A percentile compares a stretch with the other conserved stretches of the same genome.
phyloP scores from a whole-genome alignment of 2,888 invertebrate species.

The Gymnosoma rotundatum region DNA sequence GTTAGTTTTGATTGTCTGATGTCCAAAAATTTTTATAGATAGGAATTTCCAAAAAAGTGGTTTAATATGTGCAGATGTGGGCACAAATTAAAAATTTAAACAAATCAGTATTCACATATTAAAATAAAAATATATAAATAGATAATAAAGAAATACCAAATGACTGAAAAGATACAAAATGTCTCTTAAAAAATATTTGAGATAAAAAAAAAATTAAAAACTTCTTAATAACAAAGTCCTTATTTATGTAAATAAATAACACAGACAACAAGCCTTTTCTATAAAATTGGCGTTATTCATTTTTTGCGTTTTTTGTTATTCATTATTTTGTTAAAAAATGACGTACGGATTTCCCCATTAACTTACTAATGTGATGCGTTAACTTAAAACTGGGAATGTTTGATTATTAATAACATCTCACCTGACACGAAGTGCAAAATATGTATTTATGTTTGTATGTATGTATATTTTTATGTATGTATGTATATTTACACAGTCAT shows the following conservation, averaged over 20 bases:
- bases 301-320: slow-evolving; percentile 7
- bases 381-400: slow-evolving; percentile 2
- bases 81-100: slow-evolving; percentile 28
- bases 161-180: slow-evolving; percentile 10
- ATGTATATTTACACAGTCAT: background rate
- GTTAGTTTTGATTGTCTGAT: slow-evolving; percentile 38
- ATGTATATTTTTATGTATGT: background rate
- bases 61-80: slow-evolving; percentile 27
- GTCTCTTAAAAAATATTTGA: background rate
- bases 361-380: slow-evolving; percentile 34
- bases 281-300: slow-evolving; percentile 18
- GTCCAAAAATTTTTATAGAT: slow-evolving; percentile 45
- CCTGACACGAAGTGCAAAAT: background rate
- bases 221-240: too few relatives aligned
- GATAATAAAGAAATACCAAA: slow-evolving; percentile 4
- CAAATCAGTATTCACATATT: slow-evolving; percentile 57
- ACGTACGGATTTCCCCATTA: slow-evolving; percentile 66
- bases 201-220: too few relatives aligned
- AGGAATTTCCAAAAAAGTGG: slow-evolving; percentile 64
- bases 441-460: background rate
- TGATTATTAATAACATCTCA: background rate
- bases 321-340: slow-evolving; percentile 27
- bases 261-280: slow-evolving; percentile 19
- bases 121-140: slow-evolving; percentile 31
- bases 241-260: too few relatives aligned